Conservation (phyloP, 2,113 vertebrate species). For the Pantherophis guttatus region DNA sequence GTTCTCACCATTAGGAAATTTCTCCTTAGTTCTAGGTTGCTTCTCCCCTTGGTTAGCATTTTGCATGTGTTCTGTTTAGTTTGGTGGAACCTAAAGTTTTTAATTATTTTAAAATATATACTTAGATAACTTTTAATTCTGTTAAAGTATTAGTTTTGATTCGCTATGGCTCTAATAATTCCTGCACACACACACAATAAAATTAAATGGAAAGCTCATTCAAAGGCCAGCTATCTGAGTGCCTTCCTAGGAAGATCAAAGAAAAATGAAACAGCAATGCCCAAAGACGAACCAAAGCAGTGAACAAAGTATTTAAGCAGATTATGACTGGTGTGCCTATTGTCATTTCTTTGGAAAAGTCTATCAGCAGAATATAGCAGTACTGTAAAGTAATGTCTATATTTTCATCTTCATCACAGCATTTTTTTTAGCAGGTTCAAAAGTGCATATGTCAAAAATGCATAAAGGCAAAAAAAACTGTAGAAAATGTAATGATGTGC, state of each 20-base stretch:
- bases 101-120: constrained; percentile 33
- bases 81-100: neutral
- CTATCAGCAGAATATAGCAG: neutral
- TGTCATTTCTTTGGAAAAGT: constrained; percentile 1
- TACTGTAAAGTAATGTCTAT: neutral
- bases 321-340: constrained; percentile 1
- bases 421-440: neutral
- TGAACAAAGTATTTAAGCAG: constrained; percentile 13
- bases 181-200: neutral
- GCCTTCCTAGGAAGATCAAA: constrained; percentile 17
- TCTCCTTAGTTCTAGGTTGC: neutral
- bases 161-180: neutral
- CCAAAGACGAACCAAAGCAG: constrained; percentile 15
- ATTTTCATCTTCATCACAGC: neutral
- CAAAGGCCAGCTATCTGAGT: constrained; percentile 2
- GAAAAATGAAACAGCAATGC: constrained; percentile 7
- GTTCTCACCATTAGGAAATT: neutral
- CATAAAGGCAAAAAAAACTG: neutral
- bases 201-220: neutral
- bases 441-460: neutral
- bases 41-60: neutral
- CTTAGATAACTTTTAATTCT: neutral
- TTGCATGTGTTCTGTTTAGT: neutral
- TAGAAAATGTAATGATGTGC: neutral
- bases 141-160: neutral